Conservation (phyloP, 1,140 invertebrate species). For the Scaptomyza graminum region DNA sequence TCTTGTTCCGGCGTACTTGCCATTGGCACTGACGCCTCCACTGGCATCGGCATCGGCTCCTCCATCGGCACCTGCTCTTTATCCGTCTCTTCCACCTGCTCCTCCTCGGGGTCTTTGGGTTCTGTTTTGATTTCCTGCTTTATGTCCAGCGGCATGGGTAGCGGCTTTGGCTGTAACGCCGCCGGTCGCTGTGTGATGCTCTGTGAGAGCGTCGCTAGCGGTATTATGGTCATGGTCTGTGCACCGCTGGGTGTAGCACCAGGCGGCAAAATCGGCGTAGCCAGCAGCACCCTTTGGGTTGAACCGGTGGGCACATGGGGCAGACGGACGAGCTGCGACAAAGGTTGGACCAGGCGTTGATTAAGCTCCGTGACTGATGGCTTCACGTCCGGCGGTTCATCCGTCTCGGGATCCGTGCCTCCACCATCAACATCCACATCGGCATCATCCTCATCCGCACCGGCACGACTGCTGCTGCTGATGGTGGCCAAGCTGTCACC, state of each 20-base stretch:
- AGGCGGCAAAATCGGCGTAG: constrained; percentile 69
- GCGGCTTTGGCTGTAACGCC: constrained; percentile 8
- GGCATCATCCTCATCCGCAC: constrained; percentile 44
- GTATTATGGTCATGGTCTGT: constrained; percentile 80
- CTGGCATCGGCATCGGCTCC: not conserved
- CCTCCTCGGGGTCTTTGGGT: constrained; percentile 36
- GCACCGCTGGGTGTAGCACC: constrained; percentile 36
- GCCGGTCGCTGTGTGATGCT: constrained; percentile 58
- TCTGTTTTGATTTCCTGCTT: constrained; percentile 74
- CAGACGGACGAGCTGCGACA: constrained; percentile 50
- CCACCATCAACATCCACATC: constrained; percentile 63
- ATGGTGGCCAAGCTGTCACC: constrained; percentile 40
- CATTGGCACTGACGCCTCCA: no score
- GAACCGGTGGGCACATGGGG: constrained; percentile 62
- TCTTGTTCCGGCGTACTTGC: not conserved
- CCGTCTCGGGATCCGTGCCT: constrained; percentile 43
- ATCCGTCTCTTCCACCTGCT: not conserved
- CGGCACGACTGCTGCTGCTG: constrained; percentile 51
- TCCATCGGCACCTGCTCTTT: not conserved
- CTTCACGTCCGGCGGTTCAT: constrained; percentile 39
- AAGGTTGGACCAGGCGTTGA: constrained; percentile 36
- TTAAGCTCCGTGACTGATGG: constrained; percentile 55
- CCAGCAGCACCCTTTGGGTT: constrained; percentile 74
- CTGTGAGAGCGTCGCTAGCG: constrained; percentile 69
- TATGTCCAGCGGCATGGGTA: constrained; percentile 66